Base-by-base conservation (phyloP, 1,140 invertebrate species). In the Zaprionus nigranus region DNA sequence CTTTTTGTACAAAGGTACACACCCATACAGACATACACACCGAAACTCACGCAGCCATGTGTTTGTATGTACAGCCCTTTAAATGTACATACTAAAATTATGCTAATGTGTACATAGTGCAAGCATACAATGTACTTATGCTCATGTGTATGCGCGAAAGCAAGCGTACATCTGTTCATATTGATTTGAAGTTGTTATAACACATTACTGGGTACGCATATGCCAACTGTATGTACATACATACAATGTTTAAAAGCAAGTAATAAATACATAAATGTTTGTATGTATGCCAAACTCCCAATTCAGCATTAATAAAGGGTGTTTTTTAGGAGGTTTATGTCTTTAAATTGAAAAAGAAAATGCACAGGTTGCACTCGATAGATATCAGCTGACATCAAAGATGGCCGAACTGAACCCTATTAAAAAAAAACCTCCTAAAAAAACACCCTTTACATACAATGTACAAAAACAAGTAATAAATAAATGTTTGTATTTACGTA, bases 1-100 rank as follows among this genome's bases (percentile, higher is more conserved):
- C 81, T 88, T 84, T 75, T 70, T 71, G 49, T 78, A 81, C 71
- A 70, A 69, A 57, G 64, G 51, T 40, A 73, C 46, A 46, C 51
- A 62, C 73, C 71, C 53, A 64, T 61, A 66, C 59, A n/a, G n/a
- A 74, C 54, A 56, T 38, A 40, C 51, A 40, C 30, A 40, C 51
- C 17, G n/a, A 9, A 43, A 43, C 40, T 17, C 40, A 46, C 17
- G 40, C 40, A 46, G 40, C n/a, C 38, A 40, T 40, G 38, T 38
- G 26, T 78, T 60, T 68, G 24, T 82, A 69, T 62, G 30, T 70
- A 62, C 43, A 61, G 66, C 43, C 5, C 26, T 40, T 26, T 26
- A 26, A 40, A 71, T 30, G 51, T 46, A 56, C 56, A 63, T 71
- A 54, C 20, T 28, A 54, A 51, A 28, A 61, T 54, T 57, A 2